Base-by-base conservation (phyloP, 2,113 vertebrate species). In the Glareola pratincola region DNA sequence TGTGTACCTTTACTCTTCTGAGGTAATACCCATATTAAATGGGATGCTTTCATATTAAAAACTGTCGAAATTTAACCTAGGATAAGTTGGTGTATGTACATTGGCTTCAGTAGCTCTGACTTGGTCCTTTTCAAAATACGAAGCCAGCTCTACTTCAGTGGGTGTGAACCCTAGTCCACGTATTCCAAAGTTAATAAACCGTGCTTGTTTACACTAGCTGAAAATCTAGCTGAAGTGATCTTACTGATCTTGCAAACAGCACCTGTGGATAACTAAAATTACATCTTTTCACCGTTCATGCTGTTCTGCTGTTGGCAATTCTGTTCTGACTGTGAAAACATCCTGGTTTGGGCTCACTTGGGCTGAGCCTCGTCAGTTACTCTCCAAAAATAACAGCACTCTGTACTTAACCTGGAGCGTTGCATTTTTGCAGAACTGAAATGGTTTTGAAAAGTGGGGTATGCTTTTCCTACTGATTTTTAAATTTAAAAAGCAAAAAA, bases 311-410 rank as follows among this genome's bases (percentile, higher is more conserved):
- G 21, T 36, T 93, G 77, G 50, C 68, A 19, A 76, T 93, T 75
- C 50, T 87, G 12, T 79, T n/a, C 67, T 71, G 71, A 43, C 81
- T 83, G 53, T 75, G 91, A 75, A 97, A 97, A 95, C 89, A 92
- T 83, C 80, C 72, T 86, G 86, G 4, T 53, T 66, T 86, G 80
- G 67, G 72, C 36, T 91, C 12, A 1, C 71, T 91, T 63, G 86
- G 82, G 91, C 68, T 84, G 51, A 78, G 73, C 71, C 53, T 72
- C 50, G 24, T 37, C 12, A 1, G 14, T 69, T 57, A 4, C 26
- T 41, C 83, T 94, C 94, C 95, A 96, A 72, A 94, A 96, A 75
- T n/a, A 96, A 92, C 91, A 96, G 63, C 29, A 3, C 50, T 81
- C 34, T 21, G 5, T 45, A 14, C 32, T 85, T n/a, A 59, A 45